These are phyloP conservation scores for Rotaria sp. DNA, from an alignment of 2,888 invertebrate species.

Conservation along the genomic window DNA sequence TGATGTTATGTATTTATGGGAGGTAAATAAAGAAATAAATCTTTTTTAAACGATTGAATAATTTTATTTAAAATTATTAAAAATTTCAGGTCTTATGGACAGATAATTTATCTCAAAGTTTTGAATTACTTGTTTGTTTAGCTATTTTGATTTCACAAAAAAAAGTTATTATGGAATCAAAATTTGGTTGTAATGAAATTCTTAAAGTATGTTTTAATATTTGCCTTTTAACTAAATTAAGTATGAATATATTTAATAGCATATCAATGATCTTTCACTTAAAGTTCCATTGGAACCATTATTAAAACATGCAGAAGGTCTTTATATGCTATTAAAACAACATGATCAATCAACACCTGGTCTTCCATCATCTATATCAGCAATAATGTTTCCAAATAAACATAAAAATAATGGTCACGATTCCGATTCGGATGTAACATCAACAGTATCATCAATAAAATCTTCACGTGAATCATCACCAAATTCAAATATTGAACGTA, in stretches of 20 bases:
- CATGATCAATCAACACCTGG: slow-evolving; percentile 15
- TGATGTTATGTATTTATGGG: slow-evolving; percentile 85
- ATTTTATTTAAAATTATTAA: too few relatives aligned
- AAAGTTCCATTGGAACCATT: slow-evolving; percentile 74
- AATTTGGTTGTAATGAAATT: slow-evolving; percentile 86
- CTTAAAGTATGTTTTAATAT: slow-evolving; percentile 50
- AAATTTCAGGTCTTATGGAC: slow-evolving; percentile 69
- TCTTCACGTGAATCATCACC: not conserved
- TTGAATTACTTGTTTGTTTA: slow-evolving; percentile 82
- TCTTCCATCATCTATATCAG: not conserved
- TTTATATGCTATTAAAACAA: slow-evolving; percentile 33
- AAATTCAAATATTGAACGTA: not conserved
- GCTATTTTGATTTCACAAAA: slow-evolving; percentile 86
- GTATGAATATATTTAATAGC: slow-evolving; percentile 61
- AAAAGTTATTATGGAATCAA: slow-evolving; percentile 75
- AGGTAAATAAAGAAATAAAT: slow-evolving; percentile 53
- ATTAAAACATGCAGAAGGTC: slow-evolving; percentile 75
- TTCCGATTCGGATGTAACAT: not conserved
- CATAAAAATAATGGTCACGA: not conserved
- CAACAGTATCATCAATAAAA: not conserved
- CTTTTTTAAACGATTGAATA: too few relatives aligned
- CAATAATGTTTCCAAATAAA: not conserved
- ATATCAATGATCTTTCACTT: slow-evolving; percentile 86
- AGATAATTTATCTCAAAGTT: slow-evolving; percentile 82
- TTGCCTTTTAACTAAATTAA: not conserved